Evolutionary conservation across 2,888 invertebrate species (phyloP).

Genomic region (Orthosia gothica): DNA sequence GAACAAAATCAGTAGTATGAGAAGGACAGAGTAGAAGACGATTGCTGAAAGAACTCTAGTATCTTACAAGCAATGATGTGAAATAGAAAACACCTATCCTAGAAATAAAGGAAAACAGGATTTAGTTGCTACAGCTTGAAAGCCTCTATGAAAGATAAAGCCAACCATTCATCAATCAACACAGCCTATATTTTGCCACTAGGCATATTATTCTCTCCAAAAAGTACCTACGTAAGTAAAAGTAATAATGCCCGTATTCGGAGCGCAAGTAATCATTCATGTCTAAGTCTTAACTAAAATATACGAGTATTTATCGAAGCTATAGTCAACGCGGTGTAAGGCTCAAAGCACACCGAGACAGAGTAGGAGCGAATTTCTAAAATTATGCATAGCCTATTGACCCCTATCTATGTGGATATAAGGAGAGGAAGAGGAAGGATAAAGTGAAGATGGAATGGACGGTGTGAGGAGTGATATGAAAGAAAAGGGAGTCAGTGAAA

Average conservation of each 20-base stretch:
- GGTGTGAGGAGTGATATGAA: too few species aligned
- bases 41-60: too few species aligned
- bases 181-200: background rate
- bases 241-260: constrained; percentile 19
- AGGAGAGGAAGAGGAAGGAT: too few species aligned
- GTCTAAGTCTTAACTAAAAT: constrained; percentile 10
- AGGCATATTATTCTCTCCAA: background rate
- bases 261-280: constrained; percentile 4
- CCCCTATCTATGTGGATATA: too few species aligned
- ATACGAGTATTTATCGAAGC: constrained; percentile 12
- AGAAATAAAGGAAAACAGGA: background rate
- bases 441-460: too few species aligned
- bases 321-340: constrained; percentile 24
- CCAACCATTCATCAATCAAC: constrained; percentile 24
- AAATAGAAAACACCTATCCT: background rate
- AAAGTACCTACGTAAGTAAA: background rate
- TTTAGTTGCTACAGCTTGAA: background rate
- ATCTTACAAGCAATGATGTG: too few species aligned
- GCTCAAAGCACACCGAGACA: too few species aligned
- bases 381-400: too few species aligned
- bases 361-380: too few species aligned
- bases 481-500: too few species aligned
- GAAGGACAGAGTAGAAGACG: too few species aligned
- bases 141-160: background rate
- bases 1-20: too few species aligned